Base-by-base conservation (phyloP, 2,888 invertebrate species). In the Salticus scenicus region DNA sequence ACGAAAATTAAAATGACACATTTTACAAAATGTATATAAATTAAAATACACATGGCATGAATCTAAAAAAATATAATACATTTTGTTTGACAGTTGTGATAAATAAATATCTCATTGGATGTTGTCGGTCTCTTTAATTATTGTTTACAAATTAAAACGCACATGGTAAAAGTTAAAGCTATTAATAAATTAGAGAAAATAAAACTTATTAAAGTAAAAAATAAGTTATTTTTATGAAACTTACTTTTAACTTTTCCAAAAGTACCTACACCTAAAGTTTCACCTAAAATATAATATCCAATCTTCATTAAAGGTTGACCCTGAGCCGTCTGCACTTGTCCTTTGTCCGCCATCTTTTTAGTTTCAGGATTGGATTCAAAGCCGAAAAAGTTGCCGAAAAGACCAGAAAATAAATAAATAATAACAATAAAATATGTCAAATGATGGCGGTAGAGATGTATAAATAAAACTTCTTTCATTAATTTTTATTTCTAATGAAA, bases 181-280 rank as follows among this genome's bases (percentile, higher is more conserved):
- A 14, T 24, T 14, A 14, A n/a, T 37, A 4, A 10, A 10, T 37
- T 37, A 37, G 37, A 7, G 10, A 37, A 37, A 37, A 37, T 10
- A 37, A 4, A 37, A 37, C 37, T 37, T 4, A 7, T 37, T 37
- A 7, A 30, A 27, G 4, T 8, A 27, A 5, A 66, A 66, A 37
- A 37, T 37, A 37, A 4, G 37, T 7, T 4, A 37, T 37, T 10
- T 0, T 28, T 37, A 0, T 31, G 24, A 14, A 47, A 88, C 93
- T 91, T 91, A 94, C 94, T 98, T 93, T 99, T 99, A 1, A 99
- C 99, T 93, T 99, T 99, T 81, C 99, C 99, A 92, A 99, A 99
- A 4, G 99, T 99, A 33, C 99, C 99, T 47, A 98, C 97, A 47
- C 99, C 99, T 64, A 99, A 93, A 1, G 96, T 96, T 90, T 95